A percentile compares a stretch with the other conserved stretches of the same genome.
These are phyloP conservation scores for Mus spretus DNA, from an alignment of 2,797 vertebrate species.

Conservation along the genomic window DNA sequence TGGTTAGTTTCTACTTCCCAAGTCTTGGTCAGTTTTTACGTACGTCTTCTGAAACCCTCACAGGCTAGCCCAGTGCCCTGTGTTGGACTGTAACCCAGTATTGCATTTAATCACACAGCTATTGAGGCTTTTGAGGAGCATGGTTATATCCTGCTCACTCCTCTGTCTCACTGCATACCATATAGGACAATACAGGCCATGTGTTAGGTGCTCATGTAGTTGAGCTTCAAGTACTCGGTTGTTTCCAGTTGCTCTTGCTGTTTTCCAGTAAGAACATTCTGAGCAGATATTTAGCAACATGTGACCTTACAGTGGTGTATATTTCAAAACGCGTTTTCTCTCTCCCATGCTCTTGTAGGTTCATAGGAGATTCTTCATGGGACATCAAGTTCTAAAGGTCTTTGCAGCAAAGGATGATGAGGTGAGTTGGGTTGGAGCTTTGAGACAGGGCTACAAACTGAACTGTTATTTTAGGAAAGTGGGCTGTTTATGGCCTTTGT, in stretches of 20 bases:
- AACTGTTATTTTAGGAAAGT: constrained; percentile 62
- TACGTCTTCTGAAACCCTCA: neutral
- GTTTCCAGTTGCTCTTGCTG: neutral
- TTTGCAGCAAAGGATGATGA: constrained; percentile 94
- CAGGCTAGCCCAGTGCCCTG: neutral
- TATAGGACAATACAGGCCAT: neutral
- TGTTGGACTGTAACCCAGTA: neutral
- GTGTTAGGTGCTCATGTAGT: neutral
- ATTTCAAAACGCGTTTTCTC: constrained; percentile 48
- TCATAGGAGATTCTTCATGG: constrained; percentile 94
- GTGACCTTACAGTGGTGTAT: neutral
- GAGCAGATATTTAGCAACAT: constrained; percentile 53
- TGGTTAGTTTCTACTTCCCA: neutral
- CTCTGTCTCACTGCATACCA: neutral
- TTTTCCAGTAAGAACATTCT: constrained; percentile 63
- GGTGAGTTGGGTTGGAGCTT: constrained; percentile 87
- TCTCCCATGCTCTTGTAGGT: constrained; percentile 89
- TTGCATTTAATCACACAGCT: neutral
- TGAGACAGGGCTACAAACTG: constrained; percentile 16
- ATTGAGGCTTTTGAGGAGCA: neutral
- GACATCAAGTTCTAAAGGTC: constrained; percentile 95
- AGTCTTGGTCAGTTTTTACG: constrained; percentile 19
- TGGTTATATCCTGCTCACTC: neutral
- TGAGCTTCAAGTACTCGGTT: neutral
- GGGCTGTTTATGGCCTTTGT: neutral